Percentiles rank a stretch among this genome's conserved stretches.
Evolutionary conservation across 2,797 vertebrate species (phyloP).

Genomic region (Morus bassanus): DNA sequence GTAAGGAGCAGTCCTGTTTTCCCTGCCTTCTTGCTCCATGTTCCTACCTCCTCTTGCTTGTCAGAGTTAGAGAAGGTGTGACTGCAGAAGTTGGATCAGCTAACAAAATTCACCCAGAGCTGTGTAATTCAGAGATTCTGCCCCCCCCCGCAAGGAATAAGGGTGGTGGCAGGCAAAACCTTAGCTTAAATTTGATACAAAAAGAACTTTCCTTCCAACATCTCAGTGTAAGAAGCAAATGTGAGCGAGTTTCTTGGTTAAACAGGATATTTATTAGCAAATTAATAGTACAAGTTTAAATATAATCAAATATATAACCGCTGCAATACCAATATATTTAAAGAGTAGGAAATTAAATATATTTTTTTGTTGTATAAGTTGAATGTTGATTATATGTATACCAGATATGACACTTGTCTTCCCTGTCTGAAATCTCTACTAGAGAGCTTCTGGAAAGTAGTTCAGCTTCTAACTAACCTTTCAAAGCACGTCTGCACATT

Average conservation of each 20-base stretch:
- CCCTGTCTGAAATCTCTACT: not conserved
- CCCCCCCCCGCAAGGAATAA: not conserved
- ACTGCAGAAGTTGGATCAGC: not conserved
- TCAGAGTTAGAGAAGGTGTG: not conserved
- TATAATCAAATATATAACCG: not conserved
- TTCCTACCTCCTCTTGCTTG: not conserved
- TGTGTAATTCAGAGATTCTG: not conserved
- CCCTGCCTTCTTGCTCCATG: not conserved
- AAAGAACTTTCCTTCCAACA: not conserved
- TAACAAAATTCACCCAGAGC: not conserved
- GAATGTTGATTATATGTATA: not conserved
- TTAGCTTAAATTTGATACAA: not conserved
- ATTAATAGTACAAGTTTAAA: not conserved
- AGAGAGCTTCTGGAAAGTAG: not conserved
- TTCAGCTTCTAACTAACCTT: not conserved
- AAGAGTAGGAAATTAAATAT: not conserved
- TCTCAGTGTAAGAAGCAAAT: not conserved
- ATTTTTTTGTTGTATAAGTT: not conserved
- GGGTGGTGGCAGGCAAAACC: not conserved
- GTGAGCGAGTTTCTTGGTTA: not conserved
- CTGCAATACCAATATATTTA: not conserved
- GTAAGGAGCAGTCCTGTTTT: not conserved
- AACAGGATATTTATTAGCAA: not conserved
- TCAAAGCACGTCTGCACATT: not conserved
- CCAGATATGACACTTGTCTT: not conserved